Evolutionary conservation across 2,888 invertebrate genomes (phyloP), one percentile per base, ranked within the genome.

Genomic region (Nemapogon koenigi): DNA sequence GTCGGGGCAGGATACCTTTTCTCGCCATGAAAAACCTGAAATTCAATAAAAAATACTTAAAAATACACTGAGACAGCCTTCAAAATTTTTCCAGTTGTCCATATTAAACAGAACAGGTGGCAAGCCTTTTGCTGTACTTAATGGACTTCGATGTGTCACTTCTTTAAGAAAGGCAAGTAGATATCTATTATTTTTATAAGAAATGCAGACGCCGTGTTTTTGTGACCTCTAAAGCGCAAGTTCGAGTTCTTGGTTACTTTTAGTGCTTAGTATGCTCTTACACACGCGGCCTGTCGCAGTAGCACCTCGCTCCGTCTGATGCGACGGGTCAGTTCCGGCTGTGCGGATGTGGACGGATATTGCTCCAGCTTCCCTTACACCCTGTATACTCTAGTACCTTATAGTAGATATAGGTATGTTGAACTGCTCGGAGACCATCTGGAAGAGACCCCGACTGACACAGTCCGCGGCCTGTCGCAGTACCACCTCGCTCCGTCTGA

Each of bases 401-500:
- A 92, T 90, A 26, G 91, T 92, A 18, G 91, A 91, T 46, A 91
- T 91, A 41, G 91, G 91, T 69, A 91, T 91, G 61, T 90, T 90
- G 66, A 90, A 91, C 78, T 89, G 89, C 54, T 91, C 90, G 41
- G 90, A 91, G 17, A 91, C 91, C 1, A 89, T 90, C 67, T 91
- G 91, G 79, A 91, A 91, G 72, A 88, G 88, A 1, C 92, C 91
- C 39, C 89, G 85, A n/a, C 89, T 88, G 44, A 92, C 91, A 65
- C 90, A 89, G 59, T 91, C 90, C 3, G 91, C 91, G 1, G 91
- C 91, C 57, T 89, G 84, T n/a, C 88, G 82, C 36, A 91, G 57
- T 50, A 89, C 86, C 32, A 85, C 87, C 61, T 22, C 22, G 22
- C 22, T 22, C 6, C 22, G 22, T 7, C 22, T 6, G 10, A 22